Base-by-base conservation (phyloP, 2,888 invertebrate species). In the Melinaea marsaeus region DNA sequence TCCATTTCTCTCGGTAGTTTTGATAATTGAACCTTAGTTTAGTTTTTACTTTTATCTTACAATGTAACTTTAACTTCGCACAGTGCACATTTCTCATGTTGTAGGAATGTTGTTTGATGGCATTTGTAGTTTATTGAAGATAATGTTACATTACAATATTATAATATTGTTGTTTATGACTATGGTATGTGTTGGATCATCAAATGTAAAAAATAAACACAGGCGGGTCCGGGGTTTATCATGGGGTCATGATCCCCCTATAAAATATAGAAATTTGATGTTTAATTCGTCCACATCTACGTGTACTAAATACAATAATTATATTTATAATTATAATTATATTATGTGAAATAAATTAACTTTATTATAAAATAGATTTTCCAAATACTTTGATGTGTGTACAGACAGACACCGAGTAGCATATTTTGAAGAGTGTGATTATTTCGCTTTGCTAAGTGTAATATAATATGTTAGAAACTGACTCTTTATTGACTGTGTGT, bases 1-100 rank as follows among this genome's bases (percentile, higher is more conserved):
- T 86, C 85, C 85, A 86, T 87, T 90, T 88, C 87, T 86, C 83
- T 83, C 83, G 77, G 79, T 80, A 83, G 81, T 86, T 88, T 84
- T 84, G 81, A 84, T 88, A 86, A 86, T 87, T 83, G 84, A 81
- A 79, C 79, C 77, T 74, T 75, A 74, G 22, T 22, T 74, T 72
- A 76, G 80, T 77, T 84, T 83, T 86, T 83, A 83, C 81, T 84
- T 85, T 83, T 84, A 81, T 80, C 75, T 72, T 70, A 73, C 73
- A 71, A 69, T 74, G 65, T 70, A 70, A 74, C 74, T 69, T 4
- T 22, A 6, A 22, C 32, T 72, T 74, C 75, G 73, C 76, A 82
- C 81, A 75, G 75, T 22, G 22, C 22, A 80, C 77, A 82, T 85
- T 83, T 79, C 73, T 75, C 68, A 74, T 70, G 71, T 75, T 59